Evolutionary conservation across 2,113 vertebrate genomes (phyloP).

Genomic region (Brachypodius melanocephalos): DNA sequence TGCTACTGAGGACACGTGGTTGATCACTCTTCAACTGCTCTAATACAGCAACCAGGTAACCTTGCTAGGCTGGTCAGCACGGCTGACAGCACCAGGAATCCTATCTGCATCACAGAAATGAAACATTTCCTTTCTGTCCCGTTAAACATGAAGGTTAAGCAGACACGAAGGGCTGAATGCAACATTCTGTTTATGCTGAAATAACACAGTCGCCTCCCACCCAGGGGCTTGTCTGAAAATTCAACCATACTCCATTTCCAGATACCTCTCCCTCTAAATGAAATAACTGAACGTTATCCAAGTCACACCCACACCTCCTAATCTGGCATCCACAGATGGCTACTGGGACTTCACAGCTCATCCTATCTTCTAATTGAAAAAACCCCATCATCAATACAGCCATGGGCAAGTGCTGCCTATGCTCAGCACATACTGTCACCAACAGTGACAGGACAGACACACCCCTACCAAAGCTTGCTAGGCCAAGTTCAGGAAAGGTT

Average conservation of each 20-base stretch:
- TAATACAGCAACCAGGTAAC: neutral
- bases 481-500: neutral
- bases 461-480: neutral
- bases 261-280: neutral
- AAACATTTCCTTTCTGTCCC: neutral
- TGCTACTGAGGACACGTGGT: rapidly evolving
- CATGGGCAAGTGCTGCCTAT: neutral
- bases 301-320: neutral
- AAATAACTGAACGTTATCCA: neutral
- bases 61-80: neutral
- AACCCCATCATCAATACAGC: neutral
- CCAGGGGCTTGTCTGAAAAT: neutral
- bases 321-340: neutral
- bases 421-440: neutral
- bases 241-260: neutral
- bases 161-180: neutral
- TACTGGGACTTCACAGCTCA: neutral
- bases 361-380: neutral
- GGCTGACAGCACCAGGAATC: neutral
- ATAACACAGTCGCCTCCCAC: neutral
- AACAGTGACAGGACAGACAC: neutral
- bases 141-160: neutral
- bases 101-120: neutral
- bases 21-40: neutral
- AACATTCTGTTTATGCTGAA: neutral